Base-by-base conservation (phyloP, 1,140 invertebrate genomes). In the Brachionus asplanchnoidis region DNA sequence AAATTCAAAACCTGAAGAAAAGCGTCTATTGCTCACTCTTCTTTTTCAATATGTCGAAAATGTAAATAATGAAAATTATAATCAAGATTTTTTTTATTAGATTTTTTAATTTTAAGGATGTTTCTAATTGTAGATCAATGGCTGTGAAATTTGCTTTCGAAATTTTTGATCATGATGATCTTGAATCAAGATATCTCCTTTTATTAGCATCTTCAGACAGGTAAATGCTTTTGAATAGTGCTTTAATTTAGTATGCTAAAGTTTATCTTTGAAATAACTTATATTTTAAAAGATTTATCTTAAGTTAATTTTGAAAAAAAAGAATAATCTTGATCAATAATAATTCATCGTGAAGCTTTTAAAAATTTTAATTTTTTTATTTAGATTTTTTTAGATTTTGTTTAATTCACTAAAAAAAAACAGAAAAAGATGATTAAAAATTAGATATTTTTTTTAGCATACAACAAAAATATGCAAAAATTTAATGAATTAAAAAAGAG, bases 141-240 rank as follows among this genome's bases (percentile, higher is more conserved):
- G 93, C 94, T 26, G 94, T 95, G 85, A 92, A 94, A 85, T 95
- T 95, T 88, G 92, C 94, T 1, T 92, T 93, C 2, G 92, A 92
- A 17, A 93, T 96, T 66, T 97, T 95, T 89, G 93, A 94, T 4
- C 90, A 92, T 36, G 92, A 94, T 86, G 94, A 95, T 88, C 92
- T 94, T 2, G 93, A 94, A 2, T 94, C 95, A 1, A 91, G 95
- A 86, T 96, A 94, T 88, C 90, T 96, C 14, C 89, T 97, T 44
- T 89, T 97, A n/a, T 88, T 95, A 26, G 94, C 95, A 11, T 93
- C 93, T 86, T 95, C 94, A 44, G 95, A 97, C 88, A 92, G 89
- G 94, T 94, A 89, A 90, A 91, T 46, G 14, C 2, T 14, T 46
- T 46, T 46, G 2, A 46, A 12, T 46, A 1, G 12, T 46, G 12